Evolutionary conservation across 2,888 invertebrate genomes (phyloP), one percentile per base, ranked within the genome.

Genomic region (Gastracanthus pulcherrimus): DNA sequence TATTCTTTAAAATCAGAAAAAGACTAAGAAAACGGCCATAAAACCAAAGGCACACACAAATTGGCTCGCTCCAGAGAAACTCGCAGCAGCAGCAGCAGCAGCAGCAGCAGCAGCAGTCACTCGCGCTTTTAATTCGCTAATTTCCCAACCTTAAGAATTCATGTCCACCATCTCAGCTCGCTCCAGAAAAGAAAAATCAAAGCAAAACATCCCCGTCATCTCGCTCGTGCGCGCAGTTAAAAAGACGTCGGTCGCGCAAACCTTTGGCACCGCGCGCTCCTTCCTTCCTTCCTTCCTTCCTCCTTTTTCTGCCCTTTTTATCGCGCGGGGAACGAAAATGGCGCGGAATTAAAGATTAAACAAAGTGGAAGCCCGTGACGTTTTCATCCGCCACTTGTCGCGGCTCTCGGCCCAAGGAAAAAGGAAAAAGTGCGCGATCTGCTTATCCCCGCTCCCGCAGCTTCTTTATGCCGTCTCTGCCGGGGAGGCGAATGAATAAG

Each of bases 291-390:
- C 19, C 34, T 19, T 36, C 45, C 23, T 88, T 88, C 89, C 88
- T 89, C 82, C 79, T 85, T 84, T 85, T 86, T 86, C 85, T 85
- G 80, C 84, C 84, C 86, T 88, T 88, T 89, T 89, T 89, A 88
- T 88, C 88, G 85, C 38, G n/a, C 48, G 85, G n/a, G n/a, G n/a
- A 23, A 13, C 51, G 74, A 89, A 88, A 91, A 90, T 90, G 89
- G 88, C 88, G 85, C 85, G 87, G 87, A 90, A 91, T 91, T 88
- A 91, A 91, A 90, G 89, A 91, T 91, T 91, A 89, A 91, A 90
- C 88, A 90, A 89, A 90, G 86, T 88, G 87, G 85, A 87, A 88
- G 86, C 82, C 84, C 78, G 83, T 82, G 85, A 86, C 86, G 84
- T 86, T 86, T 86, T 84, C 84, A 84, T 85, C 83, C 83, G 78